Base-by-base conservation (phyloP, 2,113 vertebrate species). In the Oryzias woworae region DNA sequence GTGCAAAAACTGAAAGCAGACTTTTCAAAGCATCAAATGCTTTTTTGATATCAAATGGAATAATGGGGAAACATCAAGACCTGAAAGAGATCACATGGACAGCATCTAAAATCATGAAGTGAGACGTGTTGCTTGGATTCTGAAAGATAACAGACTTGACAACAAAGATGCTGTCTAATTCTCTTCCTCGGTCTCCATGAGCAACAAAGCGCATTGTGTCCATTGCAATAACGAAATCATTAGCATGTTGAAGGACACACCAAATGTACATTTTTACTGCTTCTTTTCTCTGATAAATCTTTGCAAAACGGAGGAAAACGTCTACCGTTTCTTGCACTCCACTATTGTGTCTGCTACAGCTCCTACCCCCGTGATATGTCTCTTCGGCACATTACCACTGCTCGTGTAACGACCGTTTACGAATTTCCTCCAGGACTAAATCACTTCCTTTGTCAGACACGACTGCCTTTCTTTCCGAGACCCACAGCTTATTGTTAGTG, bases 401-500 rank as follows among this genome's bases (percentile, higher is more conserved):
- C 69, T 75, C 65, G 74, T 72, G 71, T 65, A 83, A 78, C 53
- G 69, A 62, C 78, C 68, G 53, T 72, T 72, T 75, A 80, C 64
- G 44, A 85, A 85, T 82, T 73, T 72, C 76, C 75, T 75, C 67
- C 60, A 74, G 77, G 85, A 66, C 80, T 91, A 87, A 90, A 92
- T 91, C 87, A 88, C 81, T 83, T 87, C 75, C 80, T 85, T 90
- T 88, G 85, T 86, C 78, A 84, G 77, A 83, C 84, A 81, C 60
- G 62, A 69, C 86, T 85, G 68, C 82, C 71, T 89, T 88, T 89
- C 85, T 85, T 78, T 80, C 63, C 66, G 72, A 79, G 81, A 69
- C 58, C 88, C 73, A 87, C 78, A 86, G 84, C 84, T 87, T 83
- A 90, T 92, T 92, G 87, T 91, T 88, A 85, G 83, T 84, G 87